Conservation (phyloP, 2,113 vertebrate species). For the Halichoerus grypus region DNA sequence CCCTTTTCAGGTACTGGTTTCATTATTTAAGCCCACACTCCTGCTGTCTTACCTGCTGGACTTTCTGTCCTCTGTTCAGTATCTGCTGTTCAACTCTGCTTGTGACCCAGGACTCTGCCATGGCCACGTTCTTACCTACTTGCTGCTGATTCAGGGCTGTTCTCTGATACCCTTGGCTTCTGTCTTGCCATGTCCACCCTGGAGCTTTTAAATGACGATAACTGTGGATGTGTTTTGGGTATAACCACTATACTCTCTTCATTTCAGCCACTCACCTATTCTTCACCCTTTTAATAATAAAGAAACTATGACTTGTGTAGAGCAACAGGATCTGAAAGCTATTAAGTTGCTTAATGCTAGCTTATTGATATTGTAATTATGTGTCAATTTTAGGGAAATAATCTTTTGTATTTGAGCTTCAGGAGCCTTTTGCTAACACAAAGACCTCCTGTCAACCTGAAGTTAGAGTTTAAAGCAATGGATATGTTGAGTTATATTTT, state of each 20-base stretch:
- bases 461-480: neutral
- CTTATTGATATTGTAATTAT: neutral
- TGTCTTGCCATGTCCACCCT: neutral
- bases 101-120: neutral
- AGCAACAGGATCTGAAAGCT: neutral
- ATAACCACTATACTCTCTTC: neutral
- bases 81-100: neutral
- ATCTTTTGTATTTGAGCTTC: neutral
- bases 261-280: neutral
- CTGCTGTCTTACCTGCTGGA: accelerated
- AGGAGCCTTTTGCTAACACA: neutral
- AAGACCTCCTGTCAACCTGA: neutral
- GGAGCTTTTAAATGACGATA: neutral
- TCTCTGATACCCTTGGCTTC: neutral
- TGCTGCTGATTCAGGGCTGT: neutral
- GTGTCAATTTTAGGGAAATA: neutral
- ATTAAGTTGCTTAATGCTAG: neutral
- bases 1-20: neutral
- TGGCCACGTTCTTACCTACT: neutral
- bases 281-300: neutral
- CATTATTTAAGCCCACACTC: neutral
- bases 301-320: neutral
- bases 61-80: neutral
- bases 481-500: neutral
- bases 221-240: neutral